Conservation (phyloP, 1,140 invertebrate species). For the Phthorimaea operculella region DNA sequence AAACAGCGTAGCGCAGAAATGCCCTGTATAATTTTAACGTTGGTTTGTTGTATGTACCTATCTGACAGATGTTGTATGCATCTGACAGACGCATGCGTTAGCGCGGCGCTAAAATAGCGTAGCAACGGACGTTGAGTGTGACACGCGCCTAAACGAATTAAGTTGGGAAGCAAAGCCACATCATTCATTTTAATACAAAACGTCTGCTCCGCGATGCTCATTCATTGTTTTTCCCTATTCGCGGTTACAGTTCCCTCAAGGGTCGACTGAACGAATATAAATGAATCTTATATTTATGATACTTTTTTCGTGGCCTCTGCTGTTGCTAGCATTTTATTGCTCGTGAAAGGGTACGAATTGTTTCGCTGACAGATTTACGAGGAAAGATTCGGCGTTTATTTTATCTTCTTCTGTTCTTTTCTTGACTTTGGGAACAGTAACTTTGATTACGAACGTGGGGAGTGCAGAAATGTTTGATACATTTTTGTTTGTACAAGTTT, state of each 20-base stretch:
- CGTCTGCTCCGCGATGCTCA: not conserved
- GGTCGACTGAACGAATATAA: constrained; percentile 62
- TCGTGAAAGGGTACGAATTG: constrained; percentile 65
- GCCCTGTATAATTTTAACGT: too few species aligned
- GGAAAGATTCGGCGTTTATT: constrained; percentile 62
- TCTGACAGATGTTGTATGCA: too few species aligned
- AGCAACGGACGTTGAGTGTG: too few species aligned
- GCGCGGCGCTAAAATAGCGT: too few species aligned
- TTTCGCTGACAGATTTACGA: constrained; percentile 66
- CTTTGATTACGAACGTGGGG: constrained; percentile 22
- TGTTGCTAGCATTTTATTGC: constrained; percentile 63
- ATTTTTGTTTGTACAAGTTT: constrained; percentile 13
- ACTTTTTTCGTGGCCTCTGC: constrained; percentile 56
- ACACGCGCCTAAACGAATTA: too few species aligned
- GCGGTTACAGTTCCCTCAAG: constrained; percentile 44
- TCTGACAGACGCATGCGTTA: too few species aligned
- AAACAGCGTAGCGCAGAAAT: too few species aligned
- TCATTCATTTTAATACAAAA: not conserved
- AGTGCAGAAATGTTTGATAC: not conserved
- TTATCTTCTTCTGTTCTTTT: constrained; percentile 48
- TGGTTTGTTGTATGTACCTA: too few species aligned
- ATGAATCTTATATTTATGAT: constrained; percentile 67
- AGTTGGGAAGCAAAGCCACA: too few species aligned
- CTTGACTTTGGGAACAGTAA: constrained; percentile 23
- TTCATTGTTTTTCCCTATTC: constrained; percentile 6